These are phyloP conservation scores for Sialia sialis DNA, from an alignment of 2,113 vertebrate genomes.

Conservation along the genomic window DNA sequence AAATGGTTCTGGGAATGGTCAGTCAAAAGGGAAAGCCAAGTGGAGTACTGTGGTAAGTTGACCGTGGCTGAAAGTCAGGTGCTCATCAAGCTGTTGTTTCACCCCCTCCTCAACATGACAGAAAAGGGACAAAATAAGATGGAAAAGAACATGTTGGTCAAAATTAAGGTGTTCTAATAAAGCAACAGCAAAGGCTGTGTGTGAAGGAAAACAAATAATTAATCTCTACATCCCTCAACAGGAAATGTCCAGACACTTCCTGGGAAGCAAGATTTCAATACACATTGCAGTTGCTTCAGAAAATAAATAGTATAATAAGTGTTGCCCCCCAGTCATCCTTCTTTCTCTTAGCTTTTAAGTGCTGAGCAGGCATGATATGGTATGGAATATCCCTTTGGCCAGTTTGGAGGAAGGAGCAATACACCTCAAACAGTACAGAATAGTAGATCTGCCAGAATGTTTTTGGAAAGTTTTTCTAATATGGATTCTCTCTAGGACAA, in stretches of 20 bases:
- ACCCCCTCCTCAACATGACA: not conserved
- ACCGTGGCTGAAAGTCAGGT: not conserved
- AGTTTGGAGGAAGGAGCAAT: not conserved
- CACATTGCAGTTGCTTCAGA: accelerated
- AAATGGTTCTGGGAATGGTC: not conserved
- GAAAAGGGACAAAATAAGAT: not conserved
- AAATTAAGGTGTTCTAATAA: not conserved
- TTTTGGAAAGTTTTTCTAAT: not conserved
- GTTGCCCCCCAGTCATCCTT: accelerated
- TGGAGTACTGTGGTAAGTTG: not conserved
- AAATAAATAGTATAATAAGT: not conserved
- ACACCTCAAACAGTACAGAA: not conserved
- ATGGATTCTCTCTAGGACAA: not conserved
- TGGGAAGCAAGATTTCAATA: not conserved
- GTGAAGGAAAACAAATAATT: not conserved
- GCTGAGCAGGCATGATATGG: not conserved
- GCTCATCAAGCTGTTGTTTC: not conserved
- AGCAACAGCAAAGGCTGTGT: not conserved
- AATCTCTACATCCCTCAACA: not conserved
- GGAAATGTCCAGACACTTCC: not conserved
- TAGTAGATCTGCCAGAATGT: not conserved
- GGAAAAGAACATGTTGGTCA: accelerated
- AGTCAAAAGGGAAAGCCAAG: not conserved
- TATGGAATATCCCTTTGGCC: not conserved
- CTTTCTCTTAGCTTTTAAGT: not conserved